phyloP scores from a whole-genome alignment of 2,797 vertebrate species.

The Sebastes reedi region DNA sequence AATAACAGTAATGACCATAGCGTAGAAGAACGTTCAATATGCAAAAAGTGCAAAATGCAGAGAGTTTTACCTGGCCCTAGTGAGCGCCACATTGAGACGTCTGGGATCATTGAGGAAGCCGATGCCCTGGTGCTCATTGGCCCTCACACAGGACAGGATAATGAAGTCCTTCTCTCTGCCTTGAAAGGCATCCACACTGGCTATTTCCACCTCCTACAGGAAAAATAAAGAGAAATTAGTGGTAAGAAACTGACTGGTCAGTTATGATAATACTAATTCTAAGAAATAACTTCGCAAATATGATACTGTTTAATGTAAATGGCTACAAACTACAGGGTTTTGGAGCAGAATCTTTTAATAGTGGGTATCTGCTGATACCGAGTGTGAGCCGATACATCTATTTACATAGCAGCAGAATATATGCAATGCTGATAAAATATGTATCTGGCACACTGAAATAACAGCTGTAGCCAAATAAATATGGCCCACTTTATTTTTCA shows the following conservation, averaged over 20 bases:
- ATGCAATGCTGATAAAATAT: neutral
- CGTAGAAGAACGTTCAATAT: neutral
- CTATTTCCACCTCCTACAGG: constrained; percentile 93
- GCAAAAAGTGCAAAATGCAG: no score
- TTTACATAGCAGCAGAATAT: neutral
- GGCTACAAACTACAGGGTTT: neutral
- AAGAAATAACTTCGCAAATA: neutral
- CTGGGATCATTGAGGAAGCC: constrained; percentile 95
- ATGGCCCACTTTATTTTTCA: neutral
- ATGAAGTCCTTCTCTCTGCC: constrained; percentile 97
- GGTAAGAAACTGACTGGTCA: neutral
- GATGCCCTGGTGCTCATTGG: constrained; percentile 96
- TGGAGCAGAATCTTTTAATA: neutral
- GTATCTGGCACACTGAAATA: neutral
- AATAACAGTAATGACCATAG: neutral
- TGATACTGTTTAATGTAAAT: neutral
- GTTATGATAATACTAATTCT: neutral
- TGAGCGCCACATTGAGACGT: constrained; percentile 94
- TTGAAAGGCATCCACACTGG: constrained; percentile 96
- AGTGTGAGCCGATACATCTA: neutral
- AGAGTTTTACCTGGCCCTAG: constrained; percentile 86
- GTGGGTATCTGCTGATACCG: no score
- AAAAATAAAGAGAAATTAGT: neutral
- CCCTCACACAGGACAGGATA: constrained; percentile 94
- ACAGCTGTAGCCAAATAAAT: neutral